Conservation (phyloP, 2,113 vertebrate genomes). For the Cricetomys ansorgei region DNA sequence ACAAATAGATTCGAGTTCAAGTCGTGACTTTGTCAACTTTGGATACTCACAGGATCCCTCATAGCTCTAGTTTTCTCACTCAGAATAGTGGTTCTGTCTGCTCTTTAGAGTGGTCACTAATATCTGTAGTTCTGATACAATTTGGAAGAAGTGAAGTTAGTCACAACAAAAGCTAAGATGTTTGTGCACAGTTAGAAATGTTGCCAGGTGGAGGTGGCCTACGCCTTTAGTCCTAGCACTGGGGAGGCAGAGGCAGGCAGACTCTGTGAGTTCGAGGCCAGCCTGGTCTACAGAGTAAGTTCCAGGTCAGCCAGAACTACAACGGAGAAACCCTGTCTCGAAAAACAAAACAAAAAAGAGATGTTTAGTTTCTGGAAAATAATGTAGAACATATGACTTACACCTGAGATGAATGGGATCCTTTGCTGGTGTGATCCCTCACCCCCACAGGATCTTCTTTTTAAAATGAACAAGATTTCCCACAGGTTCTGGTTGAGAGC, state of each 20-base stretch:
- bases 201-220: no score
- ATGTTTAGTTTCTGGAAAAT: constrained; percentile 7
- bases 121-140: neutral
- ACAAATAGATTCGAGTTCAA: constrained; percentile 8
- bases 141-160: constrained; percentile 46
- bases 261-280: no score
- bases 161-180: constrained; percentile 33
- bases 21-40: neutral
- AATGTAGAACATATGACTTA: neutral
- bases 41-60: neutral
- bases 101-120: constrained; percentile 17
- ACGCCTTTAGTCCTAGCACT: no score
- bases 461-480: neutral
- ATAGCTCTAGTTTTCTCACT: neutral
- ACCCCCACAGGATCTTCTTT: constrained; percentile 11
- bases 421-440: neutral
- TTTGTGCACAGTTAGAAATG: constrained; percentile 22
- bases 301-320: no score
- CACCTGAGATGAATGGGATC: neutral
- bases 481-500: neutral
- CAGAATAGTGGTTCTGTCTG: neutral
- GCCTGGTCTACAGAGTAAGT: no score
- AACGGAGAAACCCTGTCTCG: no score
- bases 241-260: no score
- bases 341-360: no score